Evolutionary conservation across 2,888 invertebrate genomes (phyloP).

Genomic region (Pecten maximus): DNA sequence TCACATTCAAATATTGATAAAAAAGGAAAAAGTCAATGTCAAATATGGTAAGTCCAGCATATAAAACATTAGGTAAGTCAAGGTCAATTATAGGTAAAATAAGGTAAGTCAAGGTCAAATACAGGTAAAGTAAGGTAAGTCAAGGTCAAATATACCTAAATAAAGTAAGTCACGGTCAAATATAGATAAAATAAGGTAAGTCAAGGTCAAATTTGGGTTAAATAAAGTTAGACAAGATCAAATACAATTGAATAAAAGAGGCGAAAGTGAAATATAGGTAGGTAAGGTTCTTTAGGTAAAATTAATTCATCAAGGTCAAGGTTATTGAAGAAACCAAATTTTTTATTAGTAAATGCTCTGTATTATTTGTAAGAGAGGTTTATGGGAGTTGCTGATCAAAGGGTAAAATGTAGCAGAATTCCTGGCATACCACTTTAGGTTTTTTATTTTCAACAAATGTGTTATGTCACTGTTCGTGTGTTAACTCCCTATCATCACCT

Average conservation of each 20-base stretch:
- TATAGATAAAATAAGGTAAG: not conserved
- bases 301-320: not conserved
- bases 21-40: too few relatives aligned
- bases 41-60: too few relatives aligned
- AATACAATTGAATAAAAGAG: slow-evolving; percentile 85
- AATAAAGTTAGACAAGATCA: too few relatives aligned
- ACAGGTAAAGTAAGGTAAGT: too few relatives aligned
- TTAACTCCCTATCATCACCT: not conserved
- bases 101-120: not conserved
- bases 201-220: not conserved
- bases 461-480: not conserved
- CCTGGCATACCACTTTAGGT: not conserved
- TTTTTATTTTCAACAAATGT: not conserved
- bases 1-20: not conserved
- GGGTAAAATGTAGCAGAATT: not conserved
- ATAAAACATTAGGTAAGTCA: slow-evolving; percentile 87
- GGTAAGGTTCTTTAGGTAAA: too few relatives aligned
- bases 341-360: not conserved
- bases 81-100: not conserved
- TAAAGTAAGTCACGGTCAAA: slow-evolving; percentile 84
- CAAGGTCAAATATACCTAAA: slow-evolving; percentile 76
- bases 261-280: not conserved
- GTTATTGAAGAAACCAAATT: too few relatives aligned
- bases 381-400: not conserved
- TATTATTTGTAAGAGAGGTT: too few relatives aligned